These are phyloP conservation scores for Zosterops borbonicus DNA, from an alignment of 2,113 vertebrate genomes.

Conservation along the genomic window DNA sequence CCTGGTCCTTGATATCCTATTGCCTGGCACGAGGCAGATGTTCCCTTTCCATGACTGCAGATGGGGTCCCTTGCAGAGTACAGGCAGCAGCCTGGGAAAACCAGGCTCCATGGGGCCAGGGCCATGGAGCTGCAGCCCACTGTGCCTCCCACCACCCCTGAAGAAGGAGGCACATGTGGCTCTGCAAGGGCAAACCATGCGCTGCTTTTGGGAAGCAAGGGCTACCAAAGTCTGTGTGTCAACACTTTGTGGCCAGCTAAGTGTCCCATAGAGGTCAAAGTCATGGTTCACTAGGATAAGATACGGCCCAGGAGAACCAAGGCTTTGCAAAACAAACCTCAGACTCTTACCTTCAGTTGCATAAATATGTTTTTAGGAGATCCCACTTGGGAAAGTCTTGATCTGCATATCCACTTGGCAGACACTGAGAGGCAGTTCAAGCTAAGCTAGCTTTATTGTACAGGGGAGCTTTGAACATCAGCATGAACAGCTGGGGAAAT, in stretches of 20 bases:
- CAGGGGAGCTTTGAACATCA: background rate
- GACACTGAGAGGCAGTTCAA: background rate
- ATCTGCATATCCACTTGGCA: background rate
- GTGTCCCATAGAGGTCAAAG: background rate
- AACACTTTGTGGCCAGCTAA: background rate
- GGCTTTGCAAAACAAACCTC: background rate
- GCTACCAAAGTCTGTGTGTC: rapidly evolving
- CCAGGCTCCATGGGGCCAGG: background rate
- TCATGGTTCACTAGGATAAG: background rate
- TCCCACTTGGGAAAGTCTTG: background rate
- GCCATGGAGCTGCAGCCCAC: rapidly evolving
- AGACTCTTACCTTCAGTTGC: background rate
- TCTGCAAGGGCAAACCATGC: background rate
- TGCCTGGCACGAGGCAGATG: rapidly evolving
- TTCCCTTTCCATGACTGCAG: rapidly evolving
- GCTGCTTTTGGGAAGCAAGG: background rate
- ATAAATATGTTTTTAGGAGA: background rate
- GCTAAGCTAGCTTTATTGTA: background rate
- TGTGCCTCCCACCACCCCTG: rapidly evolving
- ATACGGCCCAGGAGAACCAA: background rate
- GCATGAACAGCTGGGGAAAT: background rate
- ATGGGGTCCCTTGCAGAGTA: rapidly evolving
- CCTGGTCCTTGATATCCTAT: background rate
- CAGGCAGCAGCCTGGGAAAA: background rate
- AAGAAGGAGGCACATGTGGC: rapidly evolving